A percentile compares a stretch with the other conserved stretches of the same genome.
Evolutionary conservation across 2,797 vertebrate species (phyloP).

Genomic region (Manis pentadactyla): DNA sequence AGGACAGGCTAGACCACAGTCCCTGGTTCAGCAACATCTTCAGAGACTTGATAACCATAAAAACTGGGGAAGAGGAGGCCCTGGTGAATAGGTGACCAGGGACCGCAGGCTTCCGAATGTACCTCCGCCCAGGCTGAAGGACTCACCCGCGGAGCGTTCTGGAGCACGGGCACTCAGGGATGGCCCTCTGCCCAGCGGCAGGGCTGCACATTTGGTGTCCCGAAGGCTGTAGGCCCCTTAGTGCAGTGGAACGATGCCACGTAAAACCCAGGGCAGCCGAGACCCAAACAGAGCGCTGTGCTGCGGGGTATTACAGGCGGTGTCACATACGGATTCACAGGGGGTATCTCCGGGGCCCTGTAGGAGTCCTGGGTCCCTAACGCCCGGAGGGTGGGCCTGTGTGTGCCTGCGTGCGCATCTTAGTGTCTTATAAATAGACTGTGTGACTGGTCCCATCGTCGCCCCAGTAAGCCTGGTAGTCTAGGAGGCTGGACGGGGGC

Average conservation of each 20-base stretch:
- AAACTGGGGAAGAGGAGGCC: neutral
- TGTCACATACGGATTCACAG: neutral
- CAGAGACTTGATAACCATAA: neutral
- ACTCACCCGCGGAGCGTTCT: neutral
- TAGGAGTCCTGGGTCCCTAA: neutral
- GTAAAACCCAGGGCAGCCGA: neutral
- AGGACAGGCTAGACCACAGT: neutral
- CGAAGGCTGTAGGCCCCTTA: neutral
- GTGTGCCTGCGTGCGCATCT: neutral
- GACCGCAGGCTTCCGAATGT: neutral
- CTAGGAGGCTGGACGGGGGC: neutral
- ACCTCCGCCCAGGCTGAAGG: neutral
- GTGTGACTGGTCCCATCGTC: too few relatives aligned
- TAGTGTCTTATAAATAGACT: neutral
- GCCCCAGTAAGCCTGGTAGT: neutral
- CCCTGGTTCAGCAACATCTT: neutral
- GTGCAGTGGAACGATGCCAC: neutral
- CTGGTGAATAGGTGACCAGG: neutral
- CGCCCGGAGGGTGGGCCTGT: rapidly evolving
- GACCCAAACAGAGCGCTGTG: neutral
- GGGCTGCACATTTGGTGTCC: neutral
- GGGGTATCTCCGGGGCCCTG: neutral
- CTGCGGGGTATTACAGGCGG: neutral
- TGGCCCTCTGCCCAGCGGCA: neutral
- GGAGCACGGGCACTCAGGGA: neutral